Conservation (phyloP, 2,888 invertebrate genomes). For the Latrodectus hesperus region DNA sequence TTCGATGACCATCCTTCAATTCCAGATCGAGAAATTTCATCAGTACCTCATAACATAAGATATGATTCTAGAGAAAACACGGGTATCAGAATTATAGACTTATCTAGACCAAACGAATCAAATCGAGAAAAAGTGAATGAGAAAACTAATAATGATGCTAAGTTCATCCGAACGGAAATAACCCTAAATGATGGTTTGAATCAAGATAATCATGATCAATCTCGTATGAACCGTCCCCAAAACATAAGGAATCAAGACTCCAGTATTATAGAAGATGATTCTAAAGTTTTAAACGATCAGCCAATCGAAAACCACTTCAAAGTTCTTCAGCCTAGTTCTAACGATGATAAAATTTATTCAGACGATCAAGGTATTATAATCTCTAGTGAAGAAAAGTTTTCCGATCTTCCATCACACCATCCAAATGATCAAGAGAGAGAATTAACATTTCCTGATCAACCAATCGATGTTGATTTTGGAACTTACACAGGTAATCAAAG, state of each 20-base stretch:
- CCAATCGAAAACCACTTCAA: constrained; percentile 3
- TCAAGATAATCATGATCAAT: background rate
- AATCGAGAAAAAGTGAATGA: constrained; percentile 3
- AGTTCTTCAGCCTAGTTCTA: constrained; percentile 2
- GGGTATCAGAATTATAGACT: background rate
- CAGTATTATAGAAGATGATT: constrained; percentile 25
- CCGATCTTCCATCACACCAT: background rate
- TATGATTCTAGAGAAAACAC: constrained; percentile 13
- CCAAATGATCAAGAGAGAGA: constrained; percentile 2
- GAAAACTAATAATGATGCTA: background rate
- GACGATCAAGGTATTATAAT: constrained; percentile 4
- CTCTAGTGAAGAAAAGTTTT: constrained; percentile 8
- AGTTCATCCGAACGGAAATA: background rate
- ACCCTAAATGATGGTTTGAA: too few species aligned
- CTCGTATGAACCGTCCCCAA: constrained; percentile 3
- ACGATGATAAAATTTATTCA: constrained; percentile 37
- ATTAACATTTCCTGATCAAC: constrained; percentile 55
- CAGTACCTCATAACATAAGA: constrained; percentile 25
- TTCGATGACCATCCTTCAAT: constrained; percentile 56
- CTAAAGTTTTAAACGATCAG: background rate
- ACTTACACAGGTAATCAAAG: constrained; percentile 45
- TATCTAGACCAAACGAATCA: background rate
- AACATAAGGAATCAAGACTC: constrained; percentile 11
- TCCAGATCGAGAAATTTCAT: constrained; percentile 14
- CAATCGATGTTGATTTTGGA: constrained; percentile 49